phyloP scores from a whole-genome alignment of 2,888 invertebrate species.

The Cheiracanthium punctorium region DNA sequence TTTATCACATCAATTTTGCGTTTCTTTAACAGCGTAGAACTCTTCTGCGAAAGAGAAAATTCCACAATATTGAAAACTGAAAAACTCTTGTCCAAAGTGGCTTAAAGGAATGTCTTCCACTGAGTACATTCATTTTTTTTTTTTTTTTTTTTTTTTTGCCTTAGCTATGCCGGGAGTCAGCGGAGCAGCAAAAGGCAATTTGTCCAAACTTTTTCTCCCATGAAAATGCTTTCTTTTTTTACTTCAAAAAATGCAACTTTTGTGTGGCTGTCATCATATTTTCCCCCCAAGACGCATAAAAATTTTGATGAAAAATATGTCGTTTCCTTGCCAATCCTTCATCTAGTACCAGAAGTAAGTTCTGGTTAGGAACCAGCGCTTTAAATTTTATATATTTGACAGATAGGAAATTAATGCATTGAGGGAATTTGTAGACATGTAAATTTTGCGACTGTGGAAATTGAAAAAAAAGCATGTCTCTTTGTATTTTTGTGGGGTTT shows the following conservation, averaged over 20 bases:
- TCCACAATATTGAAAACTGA: not conserved
- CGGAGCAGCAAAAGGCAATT: conserved; percentile 55
- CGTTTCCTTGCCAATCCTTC: not conserved
- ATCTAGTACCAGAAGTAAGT: not conserved
- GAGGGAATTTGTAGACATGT: too few relatives aligned
- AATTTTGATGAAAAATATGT: not conserved
- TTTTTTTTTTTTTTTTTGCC: not conserved
- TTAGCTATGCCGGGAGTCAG: not conserved
- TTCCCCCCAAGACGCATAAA: not conserved
- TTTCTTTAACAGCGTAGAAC: too few relatives aligned
- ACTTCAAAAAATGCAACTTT: not conserved
- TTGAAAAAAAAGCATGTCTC: too few relatives aligned
- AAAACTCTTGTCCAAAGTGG: not conserved
- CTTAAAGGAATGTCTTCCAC: conserved; percentile 1
- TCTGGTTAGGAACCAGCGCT: not conserved
- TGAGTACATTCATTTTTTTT: too few relatives aligned
- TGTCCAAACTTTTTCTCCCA: conserved; percentile 42
- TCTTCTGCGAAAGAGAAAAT: not conserved
- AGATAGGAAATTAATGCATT: not conserved
- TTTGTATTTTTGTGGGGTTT: too few relatives aligned
- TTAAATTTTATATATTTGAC: not conserved
- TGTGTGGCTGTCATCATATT: conserved; percentile 8
- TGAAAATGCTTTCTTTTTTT: not conserved
- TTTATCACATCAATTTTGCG: too few relatives aligned
- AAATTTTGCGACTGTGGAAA: too few relatives aligned